Evolutionary conservation across 2,797 vertebrate species (phyloP).

Genomic region (Crenichthys baileyi): DNA sequence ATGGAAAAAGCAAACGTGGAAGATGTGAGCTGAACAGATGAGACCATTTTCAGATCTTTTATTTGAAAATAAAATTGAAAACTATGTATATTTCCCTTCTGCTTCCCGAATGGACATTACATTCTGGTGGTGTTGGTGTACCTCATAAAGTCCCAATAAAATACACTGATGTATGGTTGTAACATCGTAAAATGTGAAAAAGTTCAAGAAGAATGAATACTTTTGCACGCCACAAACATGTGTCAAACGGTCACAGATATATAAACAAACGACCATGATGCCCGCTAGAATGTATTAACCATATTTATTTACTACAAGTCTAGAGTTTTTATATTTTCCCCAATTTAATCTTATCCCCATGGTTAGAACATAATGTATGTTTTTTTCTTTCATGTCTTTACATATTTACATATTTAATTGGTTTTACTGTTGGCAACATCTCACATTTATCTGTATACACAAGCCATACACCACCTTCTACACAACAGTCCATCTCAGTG

Average conservation of each 20-base stretch:
- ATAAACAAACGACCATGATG: conserved; percentile 27
- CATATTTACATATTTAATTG: conserved; percentile 72
- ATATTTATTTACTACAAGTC: conserved; percentile 79
- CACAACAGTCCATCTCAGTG: conserved; percentile 1
- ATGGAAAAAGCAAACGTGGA: not conserved
- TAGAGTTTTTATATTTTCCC: conserved; percentile 75
- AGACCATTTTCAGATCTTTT: not conserved
- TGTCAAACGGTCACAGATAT: conserved; percentile 5
- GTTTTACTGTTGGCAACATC: conserved; percentile 70
- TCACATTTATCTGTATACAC: conserved; percentile 63
- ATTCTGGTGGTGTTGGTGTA: not conserved
- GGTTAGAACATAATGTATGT: conserved; percentile 67
- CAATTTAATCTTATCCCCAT: conserved; percentile 67
- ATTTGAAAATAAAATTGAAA: not conserved
- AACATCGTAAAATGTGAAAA: not conserved
- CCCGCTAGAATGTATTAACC: conserved; percentile 74
- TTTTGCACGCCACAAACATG: not conserved
- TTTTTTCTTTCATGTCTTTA: conserved; percentile 47
- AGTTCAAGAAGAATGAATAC: not conserved
- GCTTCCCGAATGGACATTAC: not conserved
- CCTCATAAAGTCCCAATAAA: not conserved
- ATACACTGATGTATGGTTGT: not conserved
- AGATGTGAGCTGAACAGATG: not conserved
- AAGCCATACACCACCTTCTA: conserved; percentile 47
- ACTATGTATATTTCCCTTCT: not conserved